Conservation (phyloP, 2,888 invertebrate genomes). For the Capitulum mitella region DNA sequence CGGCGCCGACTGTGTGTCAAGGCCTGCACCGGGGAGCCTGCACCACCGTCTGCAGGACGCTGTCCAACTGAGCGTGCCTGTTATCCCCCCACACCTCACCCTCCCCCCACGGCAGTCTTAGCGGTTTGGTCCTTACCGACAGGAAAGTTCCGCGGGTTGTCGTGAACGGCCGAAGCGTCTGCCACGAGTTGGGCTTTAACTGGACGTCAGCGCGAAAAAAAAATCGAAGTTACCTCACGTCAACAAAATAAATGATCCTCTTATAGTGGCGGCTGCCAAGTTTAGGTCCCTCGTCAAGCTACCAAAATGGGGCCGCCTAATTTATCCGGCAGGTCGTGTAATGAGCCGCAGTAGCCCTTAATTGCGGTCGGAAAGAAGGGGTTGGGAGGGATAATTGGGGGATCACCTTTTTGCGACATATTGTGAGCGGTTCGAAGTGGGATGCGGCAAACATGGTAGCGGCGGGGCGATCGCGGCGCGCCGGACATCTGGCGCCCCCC, state of each 20-base stretch:
- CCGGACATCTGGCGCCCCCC: neutral
- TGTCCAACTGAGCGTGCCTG: no score
- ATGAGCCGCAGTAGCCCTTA: neutral
- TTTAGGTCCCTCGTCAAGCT: neutral
- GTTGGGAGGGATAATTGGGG: neutral
- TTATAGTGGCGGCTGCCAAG: neutral
- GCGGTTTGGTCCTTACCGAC: no score
- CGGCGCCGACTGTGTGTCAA: neutral
- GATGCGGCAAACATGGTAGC: neutral
- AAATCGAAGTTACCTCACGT: no score
- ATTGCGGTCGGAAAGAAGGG: neutral
- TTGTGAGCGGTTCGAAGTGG: neutral
- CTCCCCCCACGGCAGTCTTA: no score
- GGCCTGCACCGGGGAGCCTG: neutral
- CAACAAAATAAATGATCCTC: no score
- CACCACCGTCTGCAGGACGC: no score
- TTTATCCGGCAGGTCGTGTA: neutral
- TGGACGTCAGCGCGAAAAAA: no score
- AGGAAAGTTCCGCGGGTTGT: no score
- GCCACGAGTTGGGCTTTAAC: no score
- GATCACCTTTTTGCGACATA: conserved; percentile 11
- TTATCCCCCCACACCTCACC: no score
- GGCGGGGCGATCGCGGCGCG: neutral
- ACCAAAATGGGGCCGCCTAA: neutral
- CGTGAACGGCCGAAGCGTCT: no score